Evolutionary conservation across 2,113 vertebrate genomes (phyloP), one percentile per base, ranked within the genome.

Genomic region (Ptyas mucosa): DNA sequence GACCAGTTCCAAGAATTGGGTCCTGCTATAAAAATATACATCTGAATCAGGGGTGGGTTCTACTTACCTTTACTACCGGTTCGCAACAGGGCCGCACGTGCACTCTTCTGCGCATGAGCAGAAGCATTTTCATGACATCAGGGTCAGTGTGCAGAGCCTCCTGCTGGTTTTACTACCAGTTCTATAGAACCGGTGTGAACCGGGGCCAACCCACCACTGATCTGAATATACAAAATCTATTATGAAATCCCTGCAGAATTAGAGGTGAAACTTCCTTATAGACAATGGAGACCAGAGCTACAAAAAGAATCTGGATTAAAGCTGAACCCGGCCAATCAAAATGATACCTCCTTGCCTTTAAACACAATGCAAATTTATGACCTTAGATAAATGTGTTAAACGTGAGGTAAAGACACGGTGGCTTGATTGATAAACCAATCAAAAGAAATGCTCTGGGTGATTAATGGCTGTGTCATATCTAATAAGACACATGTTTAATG

Each of bases 401-500:
- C 14, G 58, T 91, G 52, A 53, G 93, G 86, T 15, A n/a, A 93
- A 91, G 75, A 29, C 85, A 93, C 54, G 91, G 93, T 90, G 95
- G 87, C 95, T 55, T 97, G 96, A 96, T 91, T 90, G 96, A 96
- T 97, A 96, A 97, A 96, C 96, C 96, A 96, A 95, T 97, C 95
- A 96, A 52, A 93, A 96, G 43, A 89, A 96, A 95, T 95, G 46
- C 92, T 95, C 97, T 92, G 92, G 94, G 93, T 96, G 96, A 97
- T 97, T 97, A 97, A 97, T 97, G 95, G 95, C 89, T 94, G 95
- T 97, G 93, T 95, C 90, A 93, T 94, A 97, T 96, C 94, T 97
- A 58, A 92, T 90, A 96, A 95, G 96, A 96, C 96, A 97, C 90
- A 94, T 97, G 93, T 93, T 93, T 97, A 98, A 97, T 97, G 95